These are phyloP conservation scores for Silvanus unidentatus DNA, from an alignment of 2,888 invertebrate genomes.

Conservation along the genomic window DNA sequence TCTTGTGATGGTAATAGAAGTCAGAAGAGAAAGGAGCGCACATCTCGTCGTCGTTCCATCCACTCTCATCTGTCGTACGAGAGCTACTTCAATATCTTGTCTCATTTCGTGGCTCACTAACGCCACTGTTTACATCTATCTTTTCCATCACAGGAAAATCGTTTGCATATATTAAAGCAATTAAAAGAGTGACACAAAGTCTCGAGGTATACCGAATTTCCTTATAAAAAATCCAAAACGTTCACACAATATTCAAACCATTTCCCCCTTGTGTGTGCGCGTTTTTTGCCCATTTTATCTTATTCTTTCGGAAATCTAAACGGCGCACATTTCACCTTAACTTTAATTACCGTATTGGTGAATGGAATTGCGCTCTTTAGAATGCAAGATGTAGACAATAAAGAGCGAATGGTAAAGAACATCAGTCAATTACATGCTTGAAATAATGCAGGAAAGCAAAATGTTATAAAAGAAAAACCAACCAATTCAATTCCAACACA, in stretches of 20 bases:
- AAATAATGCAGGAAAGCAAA: constrained; percentile 4
- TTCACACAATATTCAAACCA: too few species aligned
- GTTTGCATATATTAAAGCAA: constrained; percentile 42
- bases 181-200: constrained; percentile 28
- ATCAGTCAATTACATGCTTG: constrained; percentile 12
- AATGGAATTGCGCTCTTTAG: too few species aligned
- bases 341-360: too few species aligned
- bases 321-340: too few species aligned
- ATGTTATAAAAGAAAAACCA: neutral
- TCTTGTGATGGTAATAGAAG: constrained; percentile 21
- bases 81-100: constrained; percentile 25
- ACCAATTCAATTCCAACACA: neutral
- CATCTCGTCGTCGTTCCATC: too few species aligned
- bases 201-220: constrained; percentile 6
- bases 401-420: constrained; percentile 7
- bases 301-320: too few species aligned
- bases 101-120: constrained; percentile 43
- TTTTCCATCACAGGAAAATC: constrained; percentile 38
- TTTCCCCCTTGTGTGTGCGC: too few species aligned
- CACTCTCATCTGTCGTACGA: constrained; percentile 4
- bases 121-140: constrained; percentile 40
- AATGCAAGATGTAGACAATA: too few species aligned
- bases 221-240: too few species aligned
- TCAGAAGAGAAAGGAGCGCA: constrained; percentile 1
- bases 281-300: too few species aligned